Conservation (phyloP, 2,113 vertebrate genomes). For the Chunga burmeisteri region DNA sequence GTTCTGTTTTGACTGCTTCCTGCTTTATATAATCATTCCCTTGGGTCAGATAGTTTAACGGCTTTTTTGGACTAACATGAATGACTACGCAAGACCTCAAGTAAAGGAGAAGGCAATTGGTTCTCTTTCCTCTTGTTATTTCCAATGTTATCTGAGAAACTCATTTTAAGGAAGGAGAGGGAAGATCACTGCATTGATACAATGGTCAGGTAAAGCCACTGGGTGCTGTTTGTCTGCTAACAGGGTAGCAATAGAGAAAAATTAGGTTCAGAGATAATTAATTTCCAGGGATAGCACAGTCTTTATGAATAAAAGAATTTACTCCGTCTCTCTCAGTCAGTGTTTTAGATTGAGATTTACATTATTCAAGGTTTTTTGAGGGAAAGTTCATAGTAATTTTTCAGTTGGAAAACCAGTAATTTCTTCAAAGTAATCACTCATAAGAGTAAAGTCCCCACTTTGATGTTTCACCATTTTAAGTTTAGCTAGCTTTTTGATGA, state of each 20-base stretch:
- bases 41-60: background rate
- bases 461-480: background rate
- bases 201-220: background rate
- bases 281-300: background rate
- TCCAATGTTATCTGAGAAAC: background rate
- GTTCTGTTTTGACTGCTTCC: background rate
- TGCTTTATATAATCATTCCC: background rate
- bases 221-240: background rate
- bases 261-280: background rate
- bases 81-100: background rate
- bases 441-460: background rate
- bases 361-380: slow-evolving; percentile 8
- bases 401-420: background rate
- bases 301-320: slow-evolving; percentile 49
- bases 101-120: background rate
- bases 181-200: background rate
- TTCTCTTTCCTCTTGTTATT: background rate
- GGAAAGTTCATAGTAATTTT: background rate
- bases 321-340: background rate
- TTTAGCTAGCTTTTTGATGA: background rate
- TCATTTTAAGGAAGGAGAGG: background rate
- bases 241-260: background rate
- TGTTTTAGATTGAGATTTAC: slow-evolving; percentile 13
- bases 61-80: background rate
- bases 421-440: background rate